Evolutionary conservation across 2,888 invertebrate species (phyloP), one percentile per base, ranked within the genome.

Genomic region (Dynastes grantii): DNA sequence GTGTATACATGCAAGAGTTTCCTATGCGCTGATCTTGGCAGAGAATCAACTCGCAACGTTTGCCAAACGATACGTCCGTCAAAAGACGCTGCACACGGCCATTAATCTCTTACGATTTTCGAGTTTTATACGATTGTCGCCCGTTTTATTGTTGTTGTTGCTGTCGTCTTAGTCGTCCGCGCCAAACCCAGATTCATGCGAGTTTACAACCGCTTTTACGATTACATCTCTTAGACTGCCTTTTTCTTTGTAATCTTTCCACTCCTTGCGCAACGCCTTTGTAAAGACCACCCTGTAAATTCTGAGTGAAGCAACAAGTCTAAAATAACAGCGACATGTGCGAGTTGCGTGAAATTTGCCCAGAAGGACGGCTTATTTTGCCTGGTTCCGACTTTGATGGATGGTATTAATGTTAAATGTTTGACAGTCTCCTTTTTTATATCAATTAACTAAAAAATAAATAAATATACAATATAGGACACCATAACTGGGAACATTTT

Each of bases 81-180:
- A 55, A 55, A 3, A 22, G 3, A 22, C 22, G 22, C 22, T 55
- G 55, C 55, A 55, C 55, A 27, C 55, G 8, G 55, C 22, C 55
- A 55, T 55, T 55, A 55, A 55, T 55, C 55, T 55, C 6, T n/a
- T 6, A 22, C 55, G 55, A 55, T 55, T 55, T 55, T 55, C 55
- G 55, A 4, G 22, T 55, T 55, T 55, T 45, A 45, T 45, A 45
- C 11, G 11, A 45, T 45, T 11, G 45, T 45, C 45, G 45, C 45
- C 1, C 8, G 22, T 22, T 8, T 55, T 55, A 16, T 16, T 53
- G 13, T 53, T 55, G 55, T 55, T 55, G 55, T 55, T 55, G 22
- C n/a, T 55, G 55, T 55, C 55, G 9, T 22, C 16, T 16, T 22
- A 4, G 16, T 55, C 2, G 45, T 8, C 45, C 45, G 55, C 5